Percentiles rank a stretch among this genome's conserved stretches.
Conservation (phyloP, 2,888 invertebrate species). For the Lissonota sp. region DNA sequence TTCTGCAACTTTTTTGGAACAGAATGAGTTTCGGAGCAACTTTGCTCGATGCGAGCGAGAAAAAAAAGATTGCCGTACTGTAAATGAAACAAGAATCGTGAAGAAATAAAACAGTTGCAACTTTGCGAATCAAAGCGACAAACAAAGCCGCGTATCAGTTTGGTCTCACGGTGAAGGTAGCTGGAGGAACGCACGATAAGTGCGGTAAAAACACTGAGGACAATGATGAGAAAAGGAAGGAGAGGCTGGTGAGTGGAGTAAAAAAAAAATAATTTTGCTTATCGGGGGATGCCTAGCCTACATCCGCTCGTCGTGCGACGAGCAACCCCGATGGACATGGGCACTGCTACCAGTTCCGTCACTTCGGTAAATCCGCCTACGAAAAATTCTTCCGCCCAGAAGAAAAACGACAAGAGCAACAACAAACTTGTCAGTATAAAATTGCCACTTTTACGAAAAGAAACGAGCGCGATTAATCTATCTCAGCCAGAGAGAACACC, state of each 20-base stretch:
- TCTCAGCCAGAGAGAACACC: conserved; percentile 69
- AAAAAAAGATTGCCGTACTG: not conserved
- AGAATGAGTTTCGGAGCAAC: not conserved
- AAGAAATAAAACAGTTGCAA: not conserved
- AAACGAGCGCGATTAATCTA: conserved; percentile 79
- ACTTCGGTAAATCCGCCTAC: conserved; percentile 77
- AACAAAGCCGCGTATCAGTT: not conserved
- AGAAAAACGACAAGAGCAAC: conserved; percentile 76
- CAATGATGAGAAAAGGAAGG: not conserved
- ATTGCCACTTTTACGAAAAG: conserved; percentile 79
- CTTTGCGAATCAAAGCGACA: no score
- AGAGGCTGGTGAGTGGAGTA: conserved; percentile 56
- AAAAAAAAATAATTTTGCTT: conserved; percentile 67
- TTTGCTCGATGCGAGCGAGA: not conserved
- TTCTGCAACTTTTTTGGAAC: not conserved
- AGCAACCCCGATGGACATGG: conserved; percentile 83
- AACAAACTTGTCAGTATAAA: conserved; percentile 77
- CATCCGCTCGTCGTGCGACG: conserved; percentile 83
- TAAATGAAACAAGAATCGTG: not conserved
- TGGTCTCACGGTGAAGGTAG: not conserved
- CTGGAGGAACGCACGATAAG: not conserved
- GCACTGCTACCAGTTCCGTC: conserved; percentile 81
- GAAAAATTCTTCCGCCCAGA: conserved; percentile 71
- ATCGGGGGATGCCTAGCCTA: conserved; percentile 83
- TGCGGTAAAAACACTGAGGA: not conserved